phyloP scores from a whole-genome alignment of 2,888 invertebrate species.

The Amphipoea lucens region DNA sequence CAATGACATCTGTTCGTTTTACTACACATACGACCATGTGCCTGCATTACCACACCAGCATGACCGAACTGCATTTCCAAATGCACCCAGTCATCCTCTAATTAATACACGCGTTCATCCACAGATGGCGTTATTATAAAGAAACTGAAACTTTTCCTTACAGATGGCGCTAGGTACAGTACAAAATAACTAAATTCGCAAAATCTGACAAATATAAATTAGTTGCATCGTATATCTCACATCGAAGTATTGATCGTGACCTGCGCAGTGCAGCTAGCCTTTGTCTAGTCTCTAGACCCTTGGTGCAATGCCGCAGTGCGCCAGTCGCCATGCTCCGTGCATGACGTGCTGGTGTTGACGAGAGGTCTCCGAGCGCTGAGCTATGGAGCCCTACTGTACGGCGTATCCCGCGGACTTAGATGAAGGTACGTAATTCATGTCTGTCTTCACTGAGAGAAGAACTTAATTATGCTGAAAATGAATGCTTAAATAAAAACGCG shows the following conservation, averaged over 20 bases:
- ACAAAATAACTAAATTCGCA: no score
- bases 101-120: no score
- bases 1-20: no score
- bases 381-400: background rate
- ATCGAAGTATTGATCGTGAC: constrained; percentile 16
- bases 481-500: background rate
- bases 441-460: background rate
- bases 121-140: no score
- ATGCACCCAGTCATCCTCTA: no score
- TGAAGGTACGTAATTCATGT: background rate
- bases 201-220: no score
- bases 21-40: no score
- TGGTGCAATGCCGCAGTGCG: constrained; percentile 13
- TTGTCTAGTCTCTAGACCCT: constrained; percentile 7
- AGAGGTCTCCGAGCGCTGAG: background rate
- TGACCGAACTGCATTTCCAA: no score
- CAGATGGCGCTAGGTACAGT: no score
- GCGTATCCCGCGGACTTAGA: constrained; percentile 13
- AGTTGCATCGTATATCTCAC: background rate
- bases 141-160: no score
- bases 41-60: no score
- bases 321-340: background rate
- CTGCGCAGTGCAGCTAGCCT: constrained; percentile 15
- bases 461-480: background rate
- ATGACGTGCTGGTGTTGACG: constrained; percentile 1